These are phyloP conservation scores for Hanleya hanleyi DNA, from an alignment of 2,888 invertebrate species.

Conservation along the genomic window DNA sequence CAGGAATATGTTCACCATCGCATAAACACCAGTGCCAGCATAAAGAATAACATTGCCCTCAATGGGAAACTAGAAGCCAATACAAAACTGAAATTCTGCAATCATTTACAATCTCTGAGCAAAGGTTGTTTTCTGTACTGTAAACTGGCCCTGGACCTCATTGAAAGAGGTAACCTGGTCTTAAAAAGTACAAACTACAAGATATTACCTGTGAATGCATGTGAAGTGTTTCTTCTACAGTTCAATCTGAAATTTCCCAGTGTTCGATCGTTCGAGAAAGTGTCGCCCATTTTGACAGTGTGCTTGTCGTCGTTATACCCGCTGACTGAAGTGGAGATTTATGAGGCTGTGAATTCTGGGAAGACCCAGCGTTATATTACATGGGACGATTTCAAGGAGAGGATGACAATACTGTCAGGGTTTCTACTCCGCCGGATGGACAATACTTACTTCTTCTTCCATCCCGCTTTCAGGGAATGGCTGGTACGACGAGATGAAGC, in stretches of 20 bases:
- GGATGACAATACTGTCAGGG: constrained; percentile 89
- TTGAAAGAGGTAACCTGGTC: constrained; percentile 92
- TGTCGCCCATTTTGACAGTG: constrained; percentile 88
- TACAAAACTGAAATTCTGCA: constrained; percentile 79
- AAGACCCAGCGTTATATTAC: constrained; percentile 85
- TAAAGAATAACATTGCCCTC: constrained; percentile 82
- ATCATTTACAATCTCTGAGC: constrained; percentile 87
- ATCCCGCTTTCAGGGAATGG: constrained; percentile 99
- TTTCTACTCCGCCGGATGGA: constrained; percentile 92
- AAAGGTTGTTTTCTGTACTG: constrained; percentile 94
- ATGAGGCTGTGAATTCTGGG: constrained; percentile 92
- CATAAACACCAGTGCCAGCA: constrained; percentile 85
- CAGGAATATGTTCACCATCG: constrained; percentile 90
- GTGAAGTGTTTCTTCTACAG: constrained; percentile 86
- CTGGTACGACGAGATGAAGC: constrained; percentile 81
- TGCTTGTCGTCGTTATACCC: constrained; percentile 94
- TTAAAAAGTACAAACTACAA: constrained; percentile 96
- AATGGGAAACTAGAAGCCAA: constrained; percentile 61
- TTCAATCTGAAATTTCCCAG: constrained; percentile 94
- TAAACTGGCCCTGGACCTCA: constrained; percentile 91
- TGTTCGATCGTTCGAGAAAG: constrained; percentile 89
- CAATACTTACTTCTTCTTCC: constrained; percentile 97
- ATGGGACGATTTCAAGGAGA: constrained; percentile 92
- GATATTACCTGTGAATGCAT: constrained; percentile 72
- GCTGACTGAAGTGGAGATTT: constrained; percentile 90